These are phyloP conservation scores for Dasysyrphus albostriatus DNA, from an alignment of 2,888 invertebrate species.

Conservation along the genomic window DNA sequence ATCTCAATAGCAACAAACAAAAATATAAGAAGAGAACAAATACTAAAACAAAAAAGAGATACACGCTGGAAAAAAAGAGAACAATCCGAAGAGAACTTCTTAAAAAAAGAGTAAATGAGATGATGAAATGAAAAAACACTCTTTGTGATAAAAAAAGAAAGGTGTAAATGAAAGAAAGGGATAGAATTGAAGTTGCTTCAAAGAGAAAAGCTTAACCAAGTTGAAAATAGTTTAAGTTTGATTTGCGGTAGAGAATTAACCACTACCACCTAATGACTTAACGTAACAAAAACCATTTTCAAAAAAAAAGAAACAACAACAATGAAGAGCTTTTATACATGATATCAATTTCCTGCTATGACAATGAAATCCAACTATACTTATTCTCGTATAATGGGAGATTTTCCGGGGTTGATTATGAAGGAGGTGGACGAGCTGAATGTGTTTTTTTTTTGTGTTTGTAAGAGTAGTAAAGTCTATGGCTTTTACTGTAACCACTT, in stretches of 20 bases:
- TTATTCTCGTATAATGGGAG: not conserved
- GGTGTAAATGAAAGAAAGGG: not conserved
- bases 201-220: slow-evolving; percentile 27
- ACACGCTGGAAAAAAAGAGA: not conserved
- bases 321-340: slow-evolving; percentile 55
- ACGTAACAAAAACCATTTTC: slow-evolving; percentile 50
- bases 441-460: slow-evolving; percentile 2
- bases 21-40: not conserved
- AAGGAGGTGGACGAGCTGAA: not conserved
- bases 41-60: not conserved
- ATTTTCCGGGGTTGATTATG: slow-evolving; percentile 2
- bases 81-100: not conserved
- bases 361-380: slow-evolving; percentile 19
- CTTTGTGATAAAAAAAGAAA: not conserved
- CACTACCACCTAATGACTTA: slow-evolving; percentile 51
- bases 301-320: slow-evolving; percentile 26
- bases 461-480: slow-evolving; percentile 15
- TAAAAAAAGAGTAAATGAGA: not conserved
- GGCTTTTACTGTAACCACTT: slow-evolving; percentile 67
- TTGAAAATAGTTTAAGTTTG: slow-evolving; percentile 29
- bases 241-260: slow-evolving; percentile 38
- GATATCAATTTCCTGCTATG: slow-evolving; percentile 62
- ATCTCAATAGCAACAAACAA: not conserved
- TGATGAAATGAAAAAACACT: too few relatives aligned
- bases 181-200: not conserved